Base-by-base conservation (phyloP, 1,140 invertebrate genomes). In the Neodiprion fabricii region DNA sequence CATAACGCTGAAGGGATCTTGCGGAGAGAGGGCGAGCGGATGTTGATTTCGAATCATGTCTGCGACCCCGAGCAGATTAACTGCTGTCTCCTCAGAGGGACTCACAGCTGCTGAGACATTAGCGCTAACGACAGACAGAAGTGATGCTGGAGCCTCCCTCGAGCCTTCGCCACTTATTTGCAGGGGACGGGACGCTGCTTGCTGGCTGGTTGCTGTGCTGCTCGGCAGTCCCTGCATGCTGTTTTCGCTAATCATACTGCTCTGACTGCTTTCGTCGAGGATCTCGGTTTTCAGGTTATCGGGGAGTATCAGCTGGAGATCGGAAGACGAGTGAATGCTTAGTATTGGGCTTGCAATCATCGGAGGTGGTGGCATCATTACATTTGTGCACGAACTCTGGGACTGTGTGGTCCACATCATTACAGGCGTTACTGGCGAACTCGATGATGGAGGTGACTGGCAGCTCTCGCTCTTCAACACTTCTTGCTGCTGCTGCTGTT, bases 191-290 rank as follows among this genome's bases (percentile, higher is more conserved):
- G 84, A 71, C 0, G 75, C 80, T 1, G 77, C 40, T 47, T 79
- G 74, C 7, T 78, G 75, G 21, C 80, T 83, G 12, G 76, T 49
- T 21, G 75, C 73, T 1, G 80, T 80, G 5, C 84, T 74, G 10
- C 77, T 84, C 48, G 83, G 75, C 72, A 85, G 81, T 73, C 83
- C 82, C 48, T 88, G 85, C 79, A 88, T 86, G 48, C 86, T 88
- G 73, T 87, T 90, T 7, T 90, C 89, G 74, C 88, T 88, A 23
- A 91, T 82, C 47, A 91, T 85, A 67, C 90, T 91, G 74, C 89
- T 90, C 71, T 93, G 92, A 76, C 92, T 93, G 74, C 90, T 92
- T 74, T 95, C 94, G 80, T 95, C 94, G 1, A 92, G 82, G 2
- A 92, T 86, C 85, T 95, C 94, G 61, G 92, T 93, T 82, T 95